Conservation (phyloP, 2,113 vertebrate species). For the Gobiocypris rarus region DNA sequence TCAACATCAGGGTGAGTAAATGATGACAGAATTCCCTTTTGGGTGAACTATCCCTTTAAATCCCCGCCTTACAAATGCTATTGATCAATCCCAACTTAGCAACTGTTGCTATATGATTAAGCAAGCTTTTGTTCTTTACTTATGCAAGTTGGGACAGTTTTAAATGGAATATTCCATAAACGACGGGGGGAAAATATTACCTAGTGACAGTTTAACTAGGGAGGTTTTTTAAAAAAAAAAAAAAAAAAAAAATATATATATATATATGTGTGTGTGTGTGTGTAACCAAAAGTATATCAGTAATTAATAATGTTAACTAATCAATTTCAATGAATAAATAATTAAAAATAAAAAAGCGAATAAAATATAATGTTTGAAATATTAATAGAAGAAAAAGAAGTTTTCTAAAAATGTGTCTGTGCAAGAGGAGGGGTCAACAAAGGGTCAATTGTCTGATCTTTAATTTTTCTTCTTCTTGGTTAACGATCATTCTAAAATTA, state of each 20-base stretch:
- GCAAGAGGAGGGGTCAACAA: no score
- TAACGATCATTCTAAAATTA: no score
- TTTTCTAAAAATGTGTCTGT: no score
- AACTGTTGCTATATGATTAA: constrained; percentile 12
- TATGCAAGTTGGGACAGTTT: neutral
- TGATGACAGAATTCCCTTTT: neutral
- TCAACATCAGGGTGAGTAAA: neutral
- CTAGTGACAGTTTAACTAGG: neutral
- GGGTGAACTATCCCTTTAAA: neutral
- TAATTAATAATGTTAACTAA: neutral
- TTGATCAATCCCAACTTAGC: neutral
- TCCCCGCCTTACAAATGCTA: neutral
- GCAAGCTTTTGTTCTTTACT: neutral
- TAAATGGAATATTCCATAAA: constrained; percentile 5
- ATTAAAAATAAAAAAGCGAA: neutral
- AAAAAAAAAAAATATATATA: no score
- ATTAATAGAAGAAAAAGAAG: no score
- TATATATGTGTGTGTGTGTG: no score
- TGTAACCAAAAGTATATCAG: no score
- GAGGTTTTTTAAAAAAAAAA: no score
- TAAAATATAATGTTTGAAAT: no score
- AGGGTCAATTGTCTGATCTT: no score
- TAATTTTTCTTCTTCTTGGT: no score
- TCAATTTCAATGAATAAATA: neutral
- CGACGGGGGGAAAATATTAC: neutral